Conservation (phyloP, 2,888 invertebrate species). For the Tipula unca region DNA sequence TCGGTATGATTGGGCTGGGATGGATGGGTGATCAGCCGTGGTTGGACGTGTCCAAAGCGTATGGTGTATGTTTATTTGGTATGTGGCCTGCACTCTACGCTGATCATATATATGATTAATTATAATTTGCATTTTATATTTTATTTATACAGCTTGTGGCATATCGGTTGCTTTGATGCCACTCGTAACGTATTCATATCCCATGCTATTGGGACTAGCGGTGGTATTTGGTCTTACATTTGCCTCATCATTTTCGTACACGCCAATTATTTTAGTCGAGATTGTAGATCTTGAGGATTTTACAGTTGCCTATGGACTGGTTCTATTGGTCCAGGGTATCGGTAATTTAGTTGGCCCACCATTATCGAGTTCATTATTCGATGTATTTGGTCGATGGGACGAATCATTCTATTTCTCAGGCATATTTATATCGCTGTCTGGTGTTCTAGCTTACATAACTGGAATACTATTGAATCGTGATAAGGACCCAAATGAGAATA, state of each 20-base stretch:
- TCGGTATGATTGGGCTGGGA: slow-evolving; percentile 82
- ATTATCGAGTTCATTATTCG: slow-evolving; percentile 61
- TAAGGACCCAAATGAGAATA: neutral
- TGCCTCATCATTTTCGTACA: slow-evolving; percentile 85
- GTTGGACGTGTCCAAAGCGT: slow-evolving; percentile 74
- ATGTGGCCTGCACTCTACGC: slow-evolving; percentile 26
- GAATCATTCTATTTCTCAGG: slow-evolving; percentile 74
- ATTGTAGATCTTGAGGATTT: slow-evolving; percentile 84
- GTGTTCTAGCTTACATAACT: slow-evolving; percentile 43
- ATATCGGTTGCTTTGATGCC: slow-evolving; percentile 39
- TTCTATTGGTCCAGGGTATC: slow-evolving; percentile 82
- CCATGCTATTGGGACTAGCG: slow-evolving; percentile 37
- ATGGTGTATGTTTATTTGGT: slow-evolving; percentile 64
- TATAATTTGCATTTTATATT: neutral
- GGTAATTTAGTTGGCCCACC: slow-evolving; percentile 90
- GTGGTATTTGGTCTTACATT: slow-evolving; percentile 81
- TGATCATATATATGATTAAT: neutral
- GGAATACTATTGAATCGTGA: slow-evolving; percentile 37
- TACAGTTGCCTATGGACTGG: slow-evolving; percentile 85
- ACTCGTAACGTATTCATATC: slow-evolving; percentile 33
- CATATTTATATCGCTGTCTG: slow-evolving; percentile 71
- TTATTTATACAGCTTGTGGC: slow-evolving; percentile 37
- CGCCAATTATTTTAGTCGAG: slow-evolving; percentile 80
- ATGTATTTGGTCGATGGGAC: slow-evolving; percentile 52
- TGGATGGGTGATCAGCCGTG: slow-evolving; percentile 81